Percentiles rank a stretch among this genome's conserved stretches.
These are phyloP conservation scores for Anguilla anguilla DNA, from an alignment of 2,797 vertebrate genomes.

Conservation along the genomic window DNA sequence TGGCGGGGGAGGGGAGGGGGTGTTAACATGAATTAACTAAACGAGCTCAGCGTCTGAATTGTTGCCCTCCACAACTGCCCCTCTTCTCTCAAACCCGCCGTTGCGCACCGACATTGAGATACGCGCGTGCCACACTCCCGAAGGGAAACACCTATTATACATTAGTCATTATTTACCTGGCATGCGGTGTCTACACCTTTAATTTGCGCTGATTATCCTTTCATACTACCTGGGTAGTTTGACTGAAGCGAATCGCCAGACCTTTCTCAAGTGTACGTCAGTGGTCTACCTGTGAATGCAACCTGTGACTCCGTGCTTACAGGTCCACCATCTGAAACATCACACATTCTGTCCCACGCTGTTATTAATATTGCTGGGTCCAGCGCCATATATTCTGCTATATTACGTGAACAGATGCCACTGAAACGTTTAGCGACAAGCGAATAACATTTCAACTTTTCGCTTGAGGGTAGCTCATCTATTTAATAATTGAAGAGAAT, in stretches of 20 bases:
- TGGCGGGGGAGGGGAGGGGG: background rate
- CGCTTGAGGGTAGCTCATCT: background rate
- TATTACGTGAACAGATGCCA: background rate
- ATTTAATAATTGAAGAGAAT: background rate
- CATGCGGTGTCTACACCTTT: background rate
- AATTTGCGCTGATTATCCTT: background rate
- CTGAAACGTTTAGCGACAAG: background rate
- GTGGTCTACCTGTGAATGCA: background rate
- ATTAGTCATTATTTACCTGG: background rate
- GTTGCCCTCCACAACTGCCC: background rate
- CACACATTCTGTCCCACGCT: background rate
- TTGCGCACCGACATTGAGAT: background rate
- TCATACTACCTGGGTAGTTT: background rate
- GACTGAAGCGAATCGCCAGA: background rate
- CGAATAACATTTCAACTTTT: background rate
- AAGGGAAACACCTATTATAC: background rate
- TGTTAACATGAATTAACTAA: background rate
- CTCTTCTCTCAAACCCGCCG: background rate
- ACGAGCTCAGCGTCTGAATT: background rate
- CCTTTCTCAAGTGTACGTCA: background rate
- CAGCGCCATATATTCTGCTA: background rate
- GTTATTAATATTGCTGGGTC: background rate
- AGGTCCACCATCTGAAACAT: background rate
- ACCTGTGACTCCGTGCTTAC: background rate
- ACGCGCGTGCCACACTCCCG: background rate